These are phyloP conservation scores for Megamerina dolium DNA, from an alignment of 2,888 invertebrate genomes.

Conservation along the genomic window DNA sequence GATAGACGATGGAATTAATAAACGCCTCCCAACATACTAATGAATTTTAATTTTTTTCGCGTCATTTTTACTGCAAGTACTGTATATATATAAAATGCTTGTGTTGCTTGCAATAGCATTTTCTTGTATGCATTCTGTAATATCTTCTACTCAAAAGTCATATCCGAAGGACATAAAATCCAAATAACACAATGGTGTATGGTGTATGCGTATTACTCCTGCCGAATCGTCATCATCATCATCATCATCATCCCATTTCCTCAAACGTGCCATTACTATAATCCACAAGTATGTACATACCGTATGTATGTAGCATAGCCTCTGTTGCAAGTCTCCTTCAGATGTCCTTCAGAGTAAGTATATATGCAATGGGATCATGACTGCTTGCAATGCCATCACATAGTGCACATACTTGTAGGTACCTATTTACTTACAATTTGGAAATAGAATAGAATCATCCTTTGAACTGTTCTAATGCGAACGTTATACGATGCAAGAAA, in stretches of 20 bases:
- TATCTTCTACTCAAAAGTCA: conserved; percentile 14
- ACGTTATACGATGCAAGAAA: background rate
- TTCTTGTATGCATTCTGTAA: background rate
- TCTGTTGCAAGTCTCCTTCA: conserved; percentile 40
- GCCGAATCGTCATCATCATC: too few relatives aligned
- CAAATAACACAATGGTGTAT: background rate
- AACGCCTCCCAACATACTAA: conserved; percentile 5
- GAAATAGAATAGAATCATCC: too few relatives aligned
- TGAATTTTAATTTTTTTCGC: conserved; percentile 14
- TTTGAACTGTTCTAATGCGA: background rate
- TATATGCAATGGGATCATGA: conserved; percentile 23
- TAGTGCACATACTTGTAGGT: background rate
- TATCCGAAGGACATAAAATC: conserved; percentile 13
- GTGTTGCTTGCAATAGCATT: background rate
- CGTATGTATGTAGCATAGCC: too few relatives aligned
- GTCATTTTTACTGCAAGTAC: background rate
- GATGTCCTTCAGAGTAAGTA: conserved; percentile 43
- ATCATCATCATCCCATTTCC: too few relatives aligned
- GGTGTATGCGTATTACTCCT: too few relatives aligned
- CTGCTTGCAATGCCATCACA: background rate
- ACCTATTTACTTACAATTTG: too few relatives aligned
- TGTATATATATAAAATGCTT: too few relatives aligned
- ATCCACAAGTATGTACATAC: too few relatives aligned
- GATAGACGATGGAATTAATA: background rate
- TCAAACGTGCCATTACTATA: too few relatives aligned